Percentiles rank a stretch among this genome's conserved stretches.
Conservation (phyloP, 2,113 vertebrate genomes). For the Centropristis striata region DNA sequence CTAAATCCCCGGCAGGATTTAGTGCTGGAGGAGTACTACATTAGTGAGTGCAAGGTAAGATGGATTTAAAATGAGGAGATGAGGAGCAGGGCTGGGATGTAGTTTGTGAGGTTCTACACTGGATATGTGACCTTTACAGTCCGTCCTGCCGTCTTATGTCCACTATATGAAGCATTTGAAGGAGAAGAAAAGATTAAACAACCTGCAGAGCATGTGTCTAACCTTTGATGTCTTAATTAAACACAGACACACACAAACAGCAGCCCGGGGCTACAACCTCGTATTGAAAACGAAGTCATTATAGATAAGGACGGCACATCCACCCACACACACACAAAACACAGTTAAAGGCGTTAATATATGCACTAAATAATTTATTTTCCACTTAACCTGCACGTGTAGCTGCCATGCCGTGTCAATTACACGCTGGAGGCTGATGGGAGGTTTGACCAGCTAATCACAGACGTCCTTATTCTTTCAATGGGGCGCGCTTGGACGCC, state of each 20-base stretch:
- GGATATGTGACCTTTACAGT: constrained; percentile 16
- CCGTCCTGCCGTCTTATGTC: not conserved
- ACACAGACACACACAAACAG: not conserved
- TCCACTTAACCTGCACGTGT: not conserved
- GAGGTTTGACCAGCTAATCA: not conserved
- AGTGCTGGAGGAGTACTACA: constrained; percentile 38
- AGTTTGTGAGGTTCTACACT: constrained; percentile 7
- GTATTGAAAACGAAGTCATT: constrained; percentile 55
- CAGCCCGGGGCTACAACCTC: constrained; percentile 6
- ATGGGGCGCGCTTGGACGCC: no score
- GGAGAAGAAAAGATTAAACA: not conserved
- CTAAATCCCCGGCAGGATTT: constrained; percentile 62
- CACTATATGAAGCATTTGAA: not conserved
- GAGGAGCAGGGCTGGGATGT: constrained; percentile 45
- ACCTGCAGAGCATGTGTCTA: not conserved
- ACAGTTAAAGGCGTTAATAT: not conserved
- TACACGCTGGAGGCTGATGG: not conserved
- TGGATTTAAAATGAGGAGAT: constrained; percentile 64
- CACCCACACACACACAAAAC: not conserved
- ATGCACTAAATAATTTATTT: not conserved
- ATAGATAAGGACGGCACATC: constrained; percentile 30
- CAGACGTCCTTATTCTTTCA: not conserved
- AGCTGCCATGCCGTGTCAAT: not conserved
- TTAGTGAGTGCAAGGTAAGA: constrained; percentile 51
- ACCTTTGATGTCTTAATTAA: constrained; percentile 30